Base-by-base conservation (phyloP, 2,797 vertebrate species). In the Gouania willdenowi region DNA sequence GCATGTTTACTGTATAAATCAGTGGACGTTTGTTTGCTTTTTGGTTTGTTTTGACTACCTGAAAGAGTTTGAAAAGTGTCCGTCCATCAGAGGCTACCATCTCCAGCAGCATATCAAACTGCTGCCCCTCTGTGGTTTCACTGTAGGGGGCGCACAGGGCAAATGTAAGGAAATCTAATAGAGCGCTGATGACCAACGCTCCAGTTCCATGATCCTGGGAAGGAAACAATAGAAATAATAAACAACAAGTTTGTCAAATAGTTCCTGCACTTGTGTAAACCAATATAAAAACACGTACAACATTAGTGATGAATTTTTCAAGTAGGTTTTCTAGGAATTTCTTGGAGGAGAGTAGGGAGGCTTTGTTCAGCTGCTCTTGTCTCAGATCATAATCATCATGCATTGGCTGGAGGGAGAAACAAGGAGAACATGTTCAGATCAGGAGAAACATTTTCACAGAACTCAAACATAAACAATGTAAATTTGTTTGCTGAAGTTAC, bases 251-350 rank as follows among this genome's bases (percentile, higher is more conserved):
- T 12, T 5, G 5, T 5, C 19, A 20, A 5, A 6, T 5, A n/a
- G n/a, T n/a, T n/a, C n/a, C n/a, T n/a, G 19, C 5, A 5, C 5
- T 4, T 10, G n/a, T 5, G 10, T 10, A 9, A 10, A n/a, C 5
- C n/a, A n/a, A 25, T 10, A 5, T n/a, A 5, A 11, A n/a, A 4
- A n/a, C 9, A 79, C 81, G 80, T 89, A 98, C 97, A 93, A 99
- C 95, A 70, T 98, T 93, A 36, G 90, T 95, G 83, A 97, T 95
- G 85, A 99, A 98, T 83, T 97, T 99, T 76, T 99, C 97, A 52
- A 99, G 78, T n/a, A 99, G 91, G 76, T 96, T 99, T 88, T 99
- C 96, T 79, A 99, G 87, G 81, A 99, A 99, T 81, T 98, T 98
- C 84, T 98, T 98, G 9, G 97, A 98, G 64, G 94, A 98, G 15